A percentile compares a stretch with the other conserved stretches of the same genome.
Evolutionary conservation across 2,113 vertebrate species (phyloP).

Genomic region (Balaeniceps rex): DNA sequence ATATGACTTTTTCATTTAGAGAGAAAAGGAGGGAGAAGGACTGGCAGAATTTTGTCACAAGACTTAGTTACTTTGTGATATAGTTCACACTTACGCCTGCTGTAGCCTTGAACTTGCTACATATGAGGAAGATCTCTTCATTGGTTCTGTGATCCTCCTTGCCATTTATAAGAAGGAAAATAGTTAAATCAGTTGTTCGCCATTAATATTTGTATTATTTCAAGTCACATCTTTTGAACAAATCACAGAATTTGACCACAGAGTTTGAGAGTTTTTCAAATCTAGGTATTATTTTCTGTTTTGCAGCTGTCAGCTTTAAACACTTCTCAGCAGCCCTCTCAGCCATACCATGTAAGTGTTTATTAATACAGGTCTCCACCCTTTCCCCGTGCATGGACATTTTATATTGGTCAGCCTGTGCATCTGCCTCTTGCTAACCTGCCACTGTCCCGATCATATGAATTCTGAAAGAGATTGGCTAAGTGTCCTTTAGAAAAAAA

Average conservation of each 20-base stretch:
- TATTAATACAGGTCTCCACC: not conserved
- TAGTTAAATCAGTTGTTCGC: not conserved
- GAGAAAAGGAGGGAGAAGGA: not conserved
- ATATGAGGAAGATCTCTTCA: not conserved
- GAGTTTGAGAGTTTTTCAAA: not conserved
- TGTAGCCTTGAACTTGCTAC: not conserved
- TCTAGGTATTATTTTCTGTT: not conserved
- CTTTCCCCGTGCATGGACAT: not conserved
- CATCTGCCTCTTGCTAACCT: not conserved
- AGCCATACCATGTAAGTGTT: not conserved
- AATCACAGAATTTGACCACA: not conserved
- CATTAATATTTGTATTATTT: not conserved
- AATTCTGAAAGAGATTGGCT: not conserved
- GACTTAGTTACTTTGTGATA: not conserved
- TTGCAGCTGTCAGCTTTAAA: not conserved
- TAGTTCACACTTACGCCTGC: not conserved
- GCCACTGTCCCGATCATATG: not conserved
- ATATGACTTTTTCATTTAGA: not conserved
- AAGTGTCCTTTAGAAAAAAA: not conserved
- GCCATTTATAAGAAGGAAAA: not conserved
- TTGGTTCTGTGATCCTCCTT: not conserved
- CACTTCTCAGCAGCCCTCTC: not conserved
- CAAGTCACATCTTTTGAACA: not conserved
- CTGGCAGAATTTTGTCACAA: not conserved
- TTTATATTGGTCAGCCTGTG: not conserved